Base-by-base conservation (phyloP, 2,113 vertebrate genomes). In the Triplophysa tibetana region DNA sequence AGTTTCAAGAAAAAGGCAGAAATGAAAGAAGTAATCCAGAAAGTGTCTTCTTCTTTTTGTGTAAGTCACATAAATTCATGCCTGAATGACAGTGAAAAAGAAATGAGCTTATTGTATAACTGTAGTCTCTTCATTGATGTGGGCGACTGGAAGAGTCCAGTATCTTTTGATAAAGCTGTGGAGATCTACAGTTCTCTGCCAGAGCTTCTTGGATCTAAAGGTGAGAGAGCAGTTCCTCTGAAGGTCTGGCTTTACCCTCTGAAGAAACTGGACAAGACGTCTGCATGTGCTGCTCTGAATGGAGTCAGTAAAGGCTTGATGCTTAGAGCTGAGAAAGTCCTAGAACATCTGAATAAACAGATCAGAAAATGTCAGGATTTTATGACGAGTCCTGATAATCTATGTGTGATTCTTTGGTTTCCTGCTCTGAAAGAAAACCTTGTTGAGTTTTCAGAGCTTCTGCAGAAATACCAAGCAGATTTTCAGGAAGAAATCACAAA, bases 211-310 rank as follows among this genome's bases (percentile, higher is more conserved):
- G 76, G 54, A 4, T 16, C 56, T 9, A 56, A 67, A 75, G 52
- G 41, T 4, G 63, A 69, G 63, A 79, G 12, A 19, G 77, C 16
- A 33, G 67, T 82, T 38, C 84, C 84, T 77, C 60, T 80, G 19
- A 82, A 75, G 67, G 73, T 77, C 29, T 80, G 77, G 72, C 81
- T 85, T 4, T 77, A 76, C 1, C 84, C 84, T 77, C 29, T 85
- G 54, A 80, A 77, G 52, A 82, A 73, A 7, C 21, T 77, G 62
- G 12, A 60, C 33, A 67, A 41, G 60, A 58, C 52, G 33, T 50
- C 77, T 73, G 23, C 62, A 13, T 33, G 26, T 29, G 67, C 69
- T 10, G 62, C 4, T 60, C 43, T 69, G 12, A 77, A 48, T 16
- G 26, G 77, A 13, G 21, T 85, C n/a, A 82, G 16, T 64, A 45